Base-by-base conservation (phyloP, 2,888 invertebrate species). In the Cetonia aurata region DNA sequence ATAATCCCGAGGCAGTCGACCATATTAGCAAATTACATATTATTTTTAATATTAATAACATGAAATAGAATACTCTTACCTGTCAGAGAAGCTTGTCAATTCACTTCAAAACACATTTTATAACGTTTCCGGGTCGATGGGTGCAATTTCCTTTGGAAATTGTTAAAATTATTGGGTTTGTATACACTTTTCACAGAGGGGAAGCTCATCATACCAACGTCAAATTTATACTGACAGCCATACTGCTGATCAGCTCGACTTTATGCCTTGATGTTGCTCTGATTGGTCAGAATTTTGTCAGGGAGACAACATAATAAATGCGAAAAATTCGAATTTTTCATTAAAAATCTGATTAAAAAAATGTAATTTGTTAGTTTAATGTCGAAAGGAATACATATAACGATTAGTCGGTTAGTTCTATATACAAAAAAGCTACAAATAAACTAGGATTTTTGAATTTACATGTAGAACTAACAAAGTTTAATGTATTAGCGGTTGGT, bases 151-250 rank as follows among this genome's bases (percentile, higher is more conserved):
- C 77, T 77, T 71, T 75, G 72, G 77, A 76, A 80, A 79, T 77
- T 77, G 62, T 73, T 74, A 74, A 78, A 80, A 81, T 80, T 78
- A 78, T 71, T 76, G 74, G 79, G 80, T 81, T 81, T 80, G 80
- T 81, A 78, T 79, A 77, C 79, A 80, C 82, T 80, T 83, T 84
- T 86, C 88, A 88, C 90, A 89, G 91, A 91, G 90, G 93, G 92
- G 93, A 91, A 91, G 89, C 89, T 90, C 93, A 93, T 93, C 89
- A 88, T 90, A 86, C 89, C 89, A 90, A 89, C 90, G 91, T 92
- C 93, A 94, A 93, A 94, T 96, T 93, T 96, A 96, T 96, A 96
- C 95, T 96, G 95, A 92, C 94, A 93, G 94, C 94, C 94, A 95
- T 94, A 91, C 93, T 93, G 93, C 90, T 89, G 90, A 89, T 89